These are phyloP conservation scores for Bhutanitis thaidina DNA, from an alignment of 2,888 invertebrate genomes.

Conservation along the genomic window DNA sequence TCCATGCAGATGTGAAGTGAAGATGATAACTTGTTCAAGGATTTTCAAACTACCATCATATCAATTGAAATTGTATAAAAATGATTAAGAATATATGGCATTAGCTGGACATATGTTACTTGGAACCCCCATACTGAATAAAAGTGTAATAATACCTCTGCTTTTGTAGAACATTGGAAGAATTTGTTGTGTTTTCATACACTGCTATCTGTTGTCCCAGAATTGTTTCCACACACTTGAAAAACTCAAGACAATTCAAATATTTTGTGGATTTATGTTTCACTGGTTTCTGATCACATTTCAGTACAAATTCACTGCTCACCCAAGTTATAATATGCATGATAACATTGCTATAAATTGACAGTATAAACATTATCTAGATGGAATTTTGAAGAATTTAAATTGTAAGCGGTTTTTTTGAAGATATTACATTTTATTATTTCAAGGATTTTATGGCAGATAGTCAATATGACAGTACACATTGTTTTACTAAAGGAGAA, in stretches of 20 bases:
- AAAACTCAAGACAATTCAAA: slow-evolving; percentile 22
- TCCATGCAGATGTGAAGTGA: background rate
- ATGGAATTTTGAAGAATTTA: slow-evolving; percentile 34
- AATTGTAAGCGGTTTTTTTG: slow-evolving; percentile 21
- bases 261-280: slow-evolving; percentile 43
- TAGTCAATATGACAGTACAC: slow-evolving; percentile 17
- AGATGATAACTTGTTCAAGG: slow-evolving; percentile 1
- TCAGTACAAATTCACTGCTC: slow-evolving; percentile 67
- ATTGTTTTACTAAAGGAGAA: slow-evolving; percentile 39
- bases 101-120: slow-evolving; percentile 1
- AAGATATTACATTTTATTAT: slow-evolving; percentile 36
- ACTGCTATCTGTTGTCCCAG: slow-evolving; percentile 25
- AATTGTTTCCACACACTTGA: slow-evolving; percentile 37
- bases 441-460: slow-evolving; percentile 16
- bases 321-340: slow-evolving; percentile 58
- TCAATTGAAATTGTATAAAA: background rate
- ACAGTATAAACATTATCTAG: slow-evolving; percentile 27
- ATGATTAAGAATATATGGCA: background rate
- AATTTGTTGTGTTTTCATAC: slow-evolving; percentile 21
- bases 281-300: slow-evolving; percentile 73
- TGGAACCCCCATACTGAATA: slow-evolving; percentile 3
- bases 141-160: slow-evolving; percentile 37
- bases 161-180: slow-evolving; percentile 35
- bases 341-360: slow-evolving; percentile 35
- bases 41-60: background rate